Evolutionary conservation across 2,888 invertebrate species (phyloP), one percentile per base, ranked within the genome.

Genomic region (Hermodice carunculata): DNA sequence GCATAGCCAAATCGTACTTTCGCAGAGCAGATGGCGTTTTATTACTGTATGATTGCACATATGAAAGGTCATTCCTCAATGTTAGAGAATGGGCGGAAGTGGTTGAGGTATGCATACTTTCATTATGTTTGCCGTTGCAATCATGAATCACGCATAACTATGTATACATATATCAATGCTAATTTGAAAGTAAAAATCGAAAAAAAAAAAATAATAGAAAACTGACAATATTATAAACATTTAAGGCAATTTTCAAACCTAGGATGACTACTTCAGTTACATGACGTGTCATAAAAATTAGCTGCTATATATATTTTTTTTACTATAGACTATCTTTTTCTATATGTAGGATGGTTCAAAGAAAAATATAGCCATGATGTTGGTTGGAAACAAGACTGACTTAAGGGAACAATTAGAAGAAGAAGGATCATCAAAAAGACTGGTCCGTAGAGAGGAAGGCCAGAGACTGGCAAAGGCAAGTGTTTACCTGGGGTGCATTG

Each of bases 1-100:
- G 89, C 67, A 87, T 90, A 56, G 90, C 90, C 34, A 89, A 89
- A 75, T 89, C 89, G 0, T 90, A 90, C 80, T 90, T 90, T 79
- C 86, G 90, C 2, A 84, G 90, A 58, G 90, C 90, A 2, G 90
- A 90, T 78, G 90, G 90, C 3, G 89, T 90, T 2, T 83, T 90
- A 67, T 80, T 90, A 37, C 80, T 90, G 61, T 90, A 90, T 75
- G 90, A 90, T 76, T 88, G 89, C 66, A 89, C 89, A 19, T 88
- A 88, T 72, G 90, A 90, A 74, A 80, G 87, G 48, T 89, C 89
- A 1, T 90, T 90, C 79, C 76, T 90, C 29, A 89, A 88, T 70
- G 88, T 90, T 29, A 83, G 90, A 17, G 88, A 90, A 53, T 90
- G 90, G 90, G 85, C 90, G 60, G 87, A 88, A 58, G 87, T 88